Base-by-base conservation (phyloP, 2,888 invertebrate species). In the Drosophila nr. fundita region DNA sequence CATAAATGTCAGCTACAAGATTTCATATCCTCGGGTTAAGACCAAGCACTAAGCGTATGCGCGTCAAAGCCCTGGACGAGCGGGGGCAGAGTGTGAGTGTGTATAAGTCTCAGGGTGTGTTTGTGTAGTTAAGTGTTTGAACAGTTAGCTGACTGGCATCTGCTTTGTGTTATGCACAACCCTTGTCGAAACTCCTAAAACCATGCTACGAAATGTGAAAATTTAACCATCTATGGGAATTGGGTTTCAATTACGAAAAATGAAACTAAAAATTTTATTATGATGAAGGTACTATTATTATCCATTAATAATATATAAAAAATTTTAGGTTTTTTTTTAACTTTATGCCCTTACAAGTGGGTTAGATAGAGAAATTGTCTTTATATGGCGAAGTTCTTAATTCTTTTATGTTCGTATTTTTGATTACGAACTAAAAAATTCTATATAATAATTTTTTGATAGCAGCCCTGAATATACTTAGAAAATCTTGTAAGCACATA, bases 1-100 rank as follows among this genome's bases (percentile, higher is more conserved):
- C 87, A 86, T 86, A 86, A 87, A 87, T 87, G 87, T 89, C 87
- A 85, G 82, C 78, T 73, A 82, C 85, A 85, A 89, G 89, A 82
- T 85, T 83, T 77, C 73, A 85, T 87, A 76, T 82, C 87, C 66
- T 66, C 75, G 71, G 85, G 89, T 63, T 77, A 77, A 76, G 73
- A 76, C 83, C 82, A 78, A 83, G 82, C 80, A 80, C 80, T 67
- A 52, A 76, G 77, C 81, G 79, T 83, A 84, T 80, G 85, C 78
- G 79, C 81, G 81, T 69, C 81, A 73, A 57, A 65, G 61, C 64
- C 65, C 59, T 72, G 24, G 48, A 34, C 60, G 30, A 48, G 52
- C 45, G 30, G 57, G 54, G n/a, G 57, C 21, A 34, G 18, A 13
- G 13, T 45, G 40, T 18, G 10, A 30, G 21, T 55, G 15, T 61